These are phyloP conservation scores for Chromoteleia sp. DNA, from an alignment of 2,888 invertebrate genomes.

Conservation along the genomic window DNA sequence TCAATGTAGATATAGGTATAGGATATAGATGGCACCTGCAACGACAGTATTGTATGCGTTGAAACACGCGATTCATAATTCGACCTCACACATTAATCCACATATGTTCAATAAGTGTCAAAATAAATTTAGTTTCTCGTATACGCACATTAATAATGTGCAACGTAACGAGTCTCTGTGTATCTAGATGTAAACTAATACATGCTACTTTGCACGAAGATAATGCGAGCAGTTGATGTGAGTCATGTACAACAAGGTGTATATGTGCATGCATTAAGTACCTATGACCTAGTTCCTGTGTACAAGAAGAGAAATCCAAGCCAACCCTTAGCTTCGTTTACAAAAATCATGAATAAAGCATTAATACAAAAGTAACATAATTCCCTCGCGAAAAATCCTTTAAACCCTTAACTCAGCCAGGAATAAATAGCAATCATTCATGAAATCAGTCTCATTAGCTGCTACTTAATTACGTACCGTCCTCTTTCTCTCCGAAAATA, in stretches of 20 bases:
- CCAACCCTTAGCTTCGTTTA: no score
- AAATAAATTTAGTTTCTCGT: slow-evolving; percentile 45
- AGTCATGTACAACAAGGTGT: slow-evolving; percentile 31
- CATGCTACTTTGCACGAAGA: slow-evolving; percentile 37
- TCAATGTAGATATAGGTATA: no score
- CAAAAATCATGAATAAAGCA: no score
- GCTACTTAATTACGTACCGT: background rate
- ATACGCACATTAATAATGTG: slow-evolving; percentile 35
- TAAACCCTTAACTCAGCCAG: no score
- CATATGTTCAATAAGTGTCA: slow-evolving; percentile 53
- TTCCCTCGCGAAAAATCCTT: no score
- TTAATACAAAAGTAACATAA: no score
- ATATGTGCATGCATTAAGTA: background rate
- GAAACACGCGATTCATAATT: slow-evolving; percentile 42
- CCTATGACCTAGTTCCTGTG: background rate
- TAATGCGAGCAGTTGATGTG: slow-evolving; percentile 41
- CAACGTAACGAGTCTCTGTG: slow-evolving; percentile 19
- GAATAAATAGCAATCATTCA: background rate
- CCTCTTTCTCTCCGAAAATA: slow-evolving; percentile 14
- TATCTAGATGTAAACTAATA: slow-evolving; percentile 53
- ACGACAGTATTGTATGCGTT: slow-evolving; percentile 25
- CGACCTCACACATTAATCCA: slow-evolving; percentile 44
- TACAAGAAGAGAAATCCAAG: slow-evolving; percentile 1
- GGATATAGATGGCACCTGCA: no score
- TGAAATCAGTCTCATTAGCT: background rate